Evolutionary conservation across 2,113 vertebrate species (phyloP).

Genomic region (Stercorarius parasiticus): DNA sequence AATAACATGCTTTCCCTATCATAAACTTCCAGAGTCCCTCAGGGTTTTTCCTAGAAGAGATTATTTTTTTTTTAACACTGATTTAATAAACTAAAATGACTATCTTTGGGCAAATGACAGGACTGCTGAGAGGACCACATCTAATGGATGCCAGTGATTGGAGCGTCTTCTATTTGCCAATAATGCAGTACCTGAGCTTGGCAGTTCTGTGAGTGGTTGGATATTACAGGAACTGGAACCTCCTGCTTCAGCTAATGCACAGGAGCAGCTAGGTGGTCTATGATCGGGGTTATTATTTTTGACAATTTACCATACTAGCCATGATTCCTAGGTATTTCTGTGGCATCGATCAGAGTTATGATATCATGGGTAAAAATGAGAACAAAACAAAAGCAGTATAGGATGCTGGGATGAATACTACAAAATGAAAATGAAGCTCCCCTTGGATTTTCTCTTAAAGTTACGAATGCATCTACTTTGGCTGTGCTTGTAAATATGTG

Average conservation of each 20-base stretch:
- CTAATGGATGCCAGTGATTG: not conserved
- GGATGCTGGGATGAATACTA: not conserved
- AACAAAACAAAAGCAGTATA: not conserved
- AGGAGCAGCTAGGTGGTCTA: not conserved
- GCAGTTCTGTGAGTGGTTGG: not conserved
- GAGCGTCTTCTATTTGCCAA: not conserved
- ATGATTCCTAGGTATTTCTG: not conserved
- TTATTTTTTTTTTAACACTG: not conserved
- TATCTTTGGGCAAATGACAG: not conserved
- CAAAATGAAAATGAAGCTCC: not conserved
- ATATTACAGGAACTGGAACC: not conserved
- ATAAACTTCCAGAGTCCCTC: not conserved
- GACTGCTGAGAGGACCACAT: not conserved
- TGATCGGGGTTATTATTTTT: not conserved
- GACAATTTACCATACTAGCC: not conserved
- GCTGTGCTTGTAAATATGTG: not conserved
- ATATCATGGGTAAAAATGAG: not conserved
- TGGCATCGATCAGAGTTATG: not conserved
- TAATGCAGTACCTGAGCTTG: not conserved
- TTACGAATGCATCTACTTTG: not conserved
- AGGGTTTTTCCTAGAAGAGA: not conserved
- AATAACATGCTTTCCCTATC: rapidly evolving
- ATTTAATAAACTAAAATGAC: not conserved
- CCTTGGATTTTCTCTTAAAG: not conserved
- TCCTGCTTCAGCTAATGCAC: not conserved